Evolutionary conservation across 1,140 invertebrate genomes (phyloP), one percentile per base, ranked within the genome.

Genomic region (Neelides sp.): DNA sequence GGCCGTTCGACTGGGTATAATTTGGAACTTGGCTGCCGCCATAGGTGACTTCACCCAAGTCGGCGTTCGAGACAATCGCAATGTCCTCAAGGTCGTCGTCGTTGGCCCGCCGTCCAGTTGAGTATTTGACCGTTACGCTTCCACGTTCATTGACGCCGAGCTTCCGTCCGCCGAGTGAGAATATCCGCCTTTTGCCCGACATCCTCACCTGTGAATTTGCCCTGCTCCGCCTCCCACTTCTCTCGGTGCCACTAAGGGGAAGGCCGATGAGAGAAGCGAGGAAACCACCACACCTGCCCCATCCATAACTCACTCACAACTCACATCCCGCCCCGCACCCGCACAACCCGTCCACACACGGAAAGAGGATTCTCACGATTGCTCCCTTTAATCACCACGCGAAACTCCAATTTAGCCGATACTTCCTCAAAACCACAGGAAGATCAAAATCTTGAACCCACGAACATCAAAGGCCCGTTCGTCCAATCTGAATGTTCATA

Each of bases 81-180:
- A 73, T 71, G 50, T 73, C 69, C 44, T 73, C 69, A 3, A 71
- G 51, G 32, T 71, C 70, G 55, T 72, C 70, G 35, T 73, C 70
- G 30, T 47, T 57, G 20, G 52, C 48, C 20, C 58, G 59, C 28
- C 63, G 60, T 50, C 70, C 71, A 19, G 71, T 69, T 12, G 69
- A 69, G 59, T 73, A 73, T 56, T 72, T 71, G 17, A 73, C 70
- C 13, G 65, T 58, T 8, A 23, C 15, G 15, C 23, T 23, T 13
- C 48, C 46, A 8, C 63, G 58, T 32, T 60, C 55, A 15, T 52
- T 57, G 27, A 36, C 48, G 22, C 50, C 50, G 28, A 57, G 44
- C 45, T 57, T 59, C 47, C 60, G 54, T 49, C 59, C 57, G 24
- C 57, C 60, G 22, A 62, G 51, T 26, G 60, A 47, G 48, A 62